Conservation (phyloP, 35 echinoderm and acorn worm species). For the Apostichopus californicus region DNA sequence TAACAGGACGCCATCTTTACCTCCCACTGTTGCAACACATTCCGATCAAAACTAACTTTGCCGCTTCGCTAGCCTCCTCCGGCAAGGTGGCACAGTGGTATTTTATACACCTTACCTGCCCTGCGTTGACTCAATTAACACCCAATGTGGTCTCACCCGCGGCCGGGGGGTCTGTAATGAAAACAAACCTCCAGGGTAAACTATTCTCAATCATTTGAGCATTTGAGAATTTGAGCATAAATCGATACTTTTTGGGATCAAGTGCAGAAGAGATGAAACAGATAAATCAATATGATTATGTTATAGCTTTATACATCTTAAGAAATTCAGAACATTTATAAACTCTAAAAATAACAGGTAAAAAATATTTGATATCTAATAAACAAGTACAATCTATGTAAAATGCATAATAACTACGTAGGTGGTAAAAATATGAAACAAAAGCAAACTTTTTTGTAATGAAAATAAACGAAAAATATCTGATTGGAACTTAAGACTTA, state of each 20-base stretch:
- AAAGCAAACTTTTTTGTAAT: too few relatives aligned
- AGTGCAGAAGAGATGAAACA: conserved; percentile 23
- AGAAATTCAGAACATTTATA: background rate
- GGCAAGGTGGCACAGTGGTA: conserved; percentile 52
- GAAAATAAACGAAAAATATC: too few relatives aligned
- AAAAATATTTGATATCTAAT: background rate
- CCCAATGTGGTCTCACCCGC: conserved; percentile 48
- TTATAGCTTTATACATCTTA: background rate
- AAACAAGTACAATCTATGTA: too few relatives aligned
- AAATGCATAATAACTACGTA: too few relatives aligned
- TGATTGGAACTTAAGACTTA: too few relatives aligned
- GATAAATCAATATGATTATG: conserved; percentile 16
- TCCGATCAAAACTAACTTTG: conserved; percentile 17
- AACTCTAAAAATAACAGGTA: background rate
- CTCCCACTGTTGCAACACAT: conserved; percentile 47
- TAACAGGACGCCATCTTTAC: conserved; percentile 33
- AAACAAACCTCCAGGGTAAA: conserved; percentile 50
- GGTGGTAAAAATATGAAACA: too few relatives aligned
- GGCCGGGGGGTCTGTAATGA: conserved; percentile 54
- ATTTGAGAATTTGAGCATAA: conserved; percentile 1
- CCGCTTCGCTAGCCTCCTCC: conserved; percentile 2
- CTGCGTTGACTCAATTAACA: conserved; percentile 48
- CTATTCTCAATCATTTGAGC: background rate
- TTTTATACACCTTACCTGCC: conserved; percentile 27
- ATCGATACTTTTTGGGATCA: conserved; percentile 44